A percentile compares a stretch with the other conserved stretches of the same genome.
phyloP scores from a whole-genome alignment of 2,113 vertebrate genomes.

The Eonycteris spelaea region DNA sequence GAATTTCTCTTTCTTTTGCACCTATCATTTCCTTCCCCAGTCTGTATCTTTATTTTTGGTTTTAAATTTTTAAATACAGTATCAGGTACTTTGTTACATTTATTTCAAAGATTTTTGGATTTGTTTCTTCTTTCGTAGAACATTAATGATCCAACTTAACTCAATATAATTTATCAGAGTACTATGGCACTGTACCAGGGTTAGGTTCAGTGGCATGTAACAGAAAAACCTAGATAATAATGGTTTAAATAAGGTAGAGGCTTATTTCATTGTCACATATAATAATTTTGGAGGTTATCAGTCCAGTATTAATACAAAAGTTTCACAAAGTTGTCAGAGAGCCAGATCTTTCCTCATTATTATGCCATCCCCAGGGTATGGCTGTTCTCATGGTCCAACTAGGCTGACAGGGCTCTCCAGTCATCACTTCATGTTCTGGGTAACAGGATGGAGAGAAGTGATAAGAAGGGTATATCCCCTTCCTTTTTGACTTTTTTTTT shows the following conservation, averaged over 20 bases:
- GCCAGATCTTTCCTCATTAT: not conserved
- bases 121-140: not conserved
- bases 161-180: conserved; percentile 29
- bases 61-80: not conserved
- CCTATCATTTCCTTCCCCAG: not conserved
- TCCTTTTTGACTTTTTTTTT: not conserved
- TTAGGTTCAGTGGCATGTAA: not conserved
- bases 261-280: not conserved
- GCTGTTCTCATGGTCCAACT: not conserved
- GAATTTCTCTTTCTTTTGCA: not conserved
- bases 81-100: not conserved
- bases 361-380: not conserved
- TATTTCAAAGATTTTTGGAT: not conserved
- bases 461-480: not conserved
- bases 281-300: not conserved
- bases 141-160: not conserved
- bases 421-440: not conserved
- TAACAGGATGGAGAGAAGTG: not conserved
- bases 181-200: not conserved
- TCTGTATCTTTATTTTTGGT: not conserved
- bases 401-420: not conserved
- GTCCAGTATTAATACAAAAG: not conserved
- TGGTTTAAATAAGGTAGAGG: not conserved
- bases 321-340: not conserved
- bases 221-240: not conserved